These are phyloP conservation scores for Montipora cactus DNA, from an alignment of 64 coral and sea anemone species.

Conservation along the genomic window DNA sequence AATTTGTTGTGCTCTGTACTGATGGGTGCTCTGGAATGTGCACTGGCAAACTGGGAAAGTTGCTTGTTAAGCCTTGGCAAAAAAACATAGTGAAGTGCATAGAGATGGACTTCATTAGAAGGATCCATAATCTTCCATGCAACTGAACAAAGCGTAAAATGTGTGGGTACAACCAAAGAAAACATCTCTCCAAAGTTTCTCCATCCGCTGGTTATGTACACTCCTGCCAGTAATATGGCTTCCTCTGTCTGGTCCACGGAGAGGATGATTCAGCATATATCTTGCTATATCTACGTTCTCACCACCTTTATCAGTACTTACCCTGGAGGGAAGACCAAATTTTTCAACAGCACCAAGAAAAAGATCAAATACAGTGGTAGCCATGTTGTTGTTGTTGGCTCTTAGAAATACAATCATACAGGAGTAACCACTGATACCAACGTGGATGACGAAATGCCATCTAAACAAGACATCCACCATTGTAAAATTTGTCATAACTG, in stretches of 20 bases:
- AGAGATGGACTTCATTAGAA: slow-evolving; percentile 56
- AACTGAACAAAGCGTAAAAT: slow-evolving; percentile 60
- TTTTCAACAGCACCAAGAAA: slow-evolving; percentile 55
- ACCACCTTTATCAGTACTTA: slow-evolving; percentile 72
- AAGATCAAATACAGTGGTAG: slow-evolving; percentile 58
- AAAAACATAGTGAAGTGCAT: slow-evolving; percentile 74
- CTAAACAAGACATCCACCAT: background rate
- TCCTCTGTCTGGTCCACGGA: slow-evolving; percentile 63
- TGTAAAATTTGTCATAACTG: no score
- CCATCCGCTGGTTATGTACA: slow-evolving; percentile 50
- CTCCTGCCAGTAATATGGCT: slow-evolving; percentile 75
- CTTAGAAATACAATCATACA: slow-evolving; percentile 58
- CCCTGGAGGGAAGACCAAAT: slow-evolving; percentile 72
- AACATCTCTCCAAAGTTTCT: slow-evolving; percentile 63
- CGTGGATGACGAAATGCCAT: slow-evolving; percentile 69
- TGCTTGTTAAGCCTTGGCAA: no score
- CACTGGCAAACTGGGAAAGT: no score
- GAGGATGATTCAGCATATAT: slow-evolving; percentile 7
- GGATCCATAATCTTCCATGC: slow-evolving; percentile 61
- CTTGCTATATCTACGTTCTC: slow-evolving; percentile 47
- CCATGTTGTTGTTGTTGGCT: slow-evolving; percentile 68
- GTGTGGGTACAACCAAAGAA: slow-evolving; percentile 37
- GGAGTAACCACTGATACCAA: slow-evolving; percentile 73
- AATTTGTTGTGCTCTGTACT: no score
- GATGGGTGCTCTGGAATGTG: no score